Base-by-base conservation (phyloP, 2,888 invertebrate genomes). In the Onthophagus sagittarius region DNA sequence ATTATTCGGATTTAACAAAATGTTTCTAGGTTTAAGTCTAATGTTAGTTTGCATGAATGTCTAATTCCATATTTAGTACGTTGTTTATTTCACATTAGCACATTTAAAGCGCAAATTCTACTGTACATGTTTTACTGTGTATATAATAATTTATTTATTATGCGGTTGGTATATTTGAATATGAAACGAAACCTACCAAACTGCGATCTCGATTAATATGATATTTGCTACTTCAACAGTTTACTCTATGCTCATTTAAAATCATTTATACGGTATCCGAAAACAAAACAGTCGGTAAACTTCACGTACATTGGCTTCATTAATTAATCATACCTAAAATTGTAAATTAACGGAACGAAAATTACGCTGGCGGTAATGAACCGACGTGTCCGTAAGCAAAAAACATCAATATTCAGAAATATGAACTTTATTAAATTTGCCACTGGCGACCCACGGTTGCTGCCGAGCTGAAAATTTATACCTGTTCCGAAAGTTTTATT, bases 401-500 rank as follows among this genome's bases (percentile, higher is more conserved):
- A 76, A 74, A 76, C 74, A 76, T 76, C 76, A 76, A 76, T 76
- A 75, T 75, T 76, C 75, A 71, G 74, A 74, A 76, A 76, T 71
- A 74, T 72, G 76, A 75, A 74, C 75, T 74, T 76, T 75, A 76
- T 76, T 76, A 75, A 74, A 75, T 76, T 76, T 76, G 71, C 67
- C 32, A 32, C 31, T 32, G 63, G 64, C 32, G 67, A 32, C 7
- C 23, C 23, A 11, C 39, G 9, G 39, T 53, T 67, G 67, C 67
- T 32, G 67, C 23, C 31, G 15, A 65, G 75, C 73, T 75, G 73
- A 73, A 75, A 76, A 75, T 76, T 75, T 75, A 74, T 76, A 76
- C 75, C 73, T 75, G 74, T 76, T 74, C 73, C 73, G 74, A 75
- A 76, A 76, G 76, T 76, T 76, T 76, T 76, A 76, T 76, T 76